Percentiles rank a stretch among this genome's conserved stretches.
phyloP scores from a whole-genome alignment of 30 jellyfish, hydroid and myxozoan genomes.

The Clytia hemisphaerica region DNA sequence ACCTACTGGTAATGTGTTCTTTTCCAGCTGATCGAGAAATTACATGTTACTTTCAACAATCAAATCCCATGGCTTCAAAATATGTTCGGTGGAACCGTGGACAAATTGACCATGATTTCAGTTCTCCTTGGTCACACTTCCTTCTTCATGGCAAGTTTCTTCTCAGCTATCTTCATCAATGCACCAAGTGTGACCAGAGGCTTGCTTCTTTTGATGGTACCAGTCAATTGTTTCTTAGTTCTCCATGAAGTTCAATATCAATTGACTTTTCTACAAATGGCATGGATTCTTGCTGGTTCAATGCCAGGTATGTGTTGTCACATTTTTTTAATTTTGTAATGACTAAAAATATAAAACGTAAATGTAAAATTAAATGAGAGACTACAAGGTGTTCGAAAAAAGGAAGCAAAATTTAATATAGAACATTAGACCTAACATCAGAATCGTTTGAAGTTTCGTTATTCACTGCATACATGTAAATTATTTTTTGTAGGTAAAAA shows the following conservation, averaged over 20 bases:
- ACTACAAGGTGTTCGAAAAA: too few species aligned
- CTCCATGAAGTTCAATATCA: conserved; percentile 41
- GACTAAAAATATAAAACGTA: too few species aligned
- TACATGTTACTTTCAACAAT: conserved; percentile 46
- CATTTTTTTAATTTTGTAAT: conserved; percentile 1
- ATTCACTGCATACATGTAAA: too few species aligned
- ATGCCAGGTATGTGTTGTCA: conserved; percentile 51
- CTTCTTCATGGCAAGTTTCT: conserved; percentile 28
- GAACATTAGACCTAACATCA: too few species aligned
- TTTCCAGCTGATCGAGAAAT: conserved; percentile 58
- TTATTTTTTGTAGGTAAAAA: too few species aligned
- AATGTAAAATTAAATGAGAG: too few species aligned
- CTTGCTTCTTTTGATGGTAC: conserved; percentile 46
- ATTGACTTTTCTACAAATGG: conserved; percentile 54
- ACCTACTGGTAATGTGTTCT: too few species aligned
- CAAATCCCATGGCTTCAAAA: conserved; percentile 83
- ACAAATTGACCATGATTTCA: conserved; percentile 57
- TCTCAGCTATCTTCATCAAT: conserved; percentile 45
- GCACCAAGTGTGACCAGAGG: conserved; percentile 54
- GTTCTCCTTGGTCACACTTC: conserved; percentile 59
- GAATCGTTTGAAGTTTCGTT: too few species aligned
- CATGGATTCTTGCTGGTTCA: conserved; percentile 40
- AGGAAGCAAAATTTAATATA: too few species aligned
- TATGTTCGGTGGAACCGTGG: conserved; percentile 85
- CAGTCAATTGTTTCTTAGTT: conserved; percentile 65